Conservation (phyloP, 1,140 invertebrate genomes). For the Conopomorpha cramerella region DNA sequence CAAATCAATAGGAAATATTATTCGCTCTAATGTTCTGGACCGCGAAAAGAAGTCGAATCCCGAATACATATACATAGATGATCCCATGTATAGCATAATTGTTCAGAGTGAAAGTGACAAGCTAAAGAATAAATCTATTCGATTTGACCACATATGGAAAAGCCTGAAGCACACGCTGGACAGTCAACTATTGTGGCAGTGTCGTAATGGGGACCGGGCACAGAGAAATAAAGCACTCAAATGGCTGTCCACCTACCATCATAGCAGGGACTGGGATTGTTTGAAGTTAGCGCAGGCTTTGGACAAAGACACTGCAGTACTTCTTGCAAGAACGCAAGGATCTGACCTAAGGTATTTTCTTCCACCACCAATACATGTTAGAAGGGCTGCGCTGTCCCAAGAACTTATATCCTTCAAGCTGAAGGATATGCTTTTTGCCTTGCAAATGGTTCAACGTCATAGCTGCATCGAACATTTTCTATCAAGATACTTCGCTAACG, state of each 20-base stretch:
- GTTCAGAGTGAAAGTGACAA: constrained; percentile 24
- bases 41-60: constrained; percentile 31
- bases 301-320: constrained; percentile 67
- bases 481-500: constrained; percentile 65
- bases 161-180: constrained; percentile 40
- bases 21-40: constrained; percentile 35
- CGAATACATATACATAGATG: constrained; percentile 51
- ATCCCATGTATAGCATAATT: constrained; percentile 25
- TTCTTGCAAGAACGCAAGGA: constrained; percentile 63
- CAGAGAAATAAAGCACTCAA: constrained; percentile 38
- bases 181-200: constrained; percentile 38
- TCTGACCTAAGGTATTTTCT: constrained; percentile 66
- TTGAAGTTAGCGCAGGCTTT: constrained; percentile 67
- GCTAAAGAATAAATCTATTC: constrained; percentile 19
- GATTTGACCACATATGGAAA: constrained; percentile 36
- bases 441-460: constrained; percentile 63
- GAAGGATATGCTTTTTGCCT: constrained; percentile 57
- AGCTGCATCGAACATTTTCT: constrained; percentile 69
- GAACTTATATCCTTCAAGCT: constrained; percentile 61
- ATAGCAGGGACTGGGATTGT: constrained; percentile 63
- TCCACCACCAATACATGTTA: constrained; percentile 62
- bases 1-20: constrained; percentile 24
- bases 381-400: constrained; percentile 44
- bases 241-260: constrained; percentile 38
- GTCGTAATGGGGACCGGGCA: constrained; percentile 38